These are phyloP conservation scores for Bellardia pandia DNA, from an alignment of 2,888 invertebrate genomes.

Conservation along the genomic window DNA sequence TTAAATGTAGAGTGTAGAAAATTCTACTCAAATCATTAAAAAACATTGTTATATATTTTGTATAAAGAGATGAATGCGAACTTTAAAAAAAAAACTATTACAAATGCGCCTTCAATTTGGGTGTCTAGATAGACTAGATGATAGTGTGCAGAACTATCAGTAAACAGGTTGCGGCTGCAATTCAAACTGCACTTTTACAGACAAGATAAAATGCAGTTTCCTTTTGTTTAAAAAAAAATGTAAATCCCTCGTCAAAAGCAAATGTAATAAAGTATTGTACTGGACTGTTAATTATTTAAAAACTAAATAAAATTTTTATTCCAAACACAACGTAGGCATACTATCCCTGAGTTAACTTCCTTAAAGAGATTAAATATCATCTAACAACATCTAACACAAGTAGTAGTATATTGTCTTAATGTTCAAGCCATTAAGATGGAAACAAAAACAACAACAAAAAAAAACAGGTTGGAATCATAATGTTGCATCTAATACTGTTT, in stretches of 20 bases:
- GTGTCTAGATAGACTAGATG: too few species aligned
- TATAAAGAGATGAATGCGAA: neutral
- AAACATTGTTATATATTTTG: neutral
- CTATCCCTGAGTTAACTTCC: constrained; percentile 24
- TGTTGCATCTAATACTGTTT: constrained; percentile 26
- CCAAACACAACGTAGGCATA: neutral
- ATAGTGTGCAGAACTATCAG: too few species aligned
- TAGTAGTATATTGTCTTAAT: constrained; percentile 22
- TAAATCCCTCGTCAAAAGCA: too few species aligned
- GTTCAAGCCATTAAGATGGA: constrained; percentile 32
- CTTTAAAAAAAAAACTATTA: neutral
- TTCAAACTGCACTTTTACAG: too few species aligned
- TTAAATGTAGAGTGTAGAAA: neutral
- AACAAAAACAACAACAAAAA: neutral
- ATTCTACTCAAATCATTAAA: neutral
- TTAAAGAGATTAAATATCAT: constrained; percentile 50
- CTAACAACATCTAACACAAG: constrained; percentile 16
- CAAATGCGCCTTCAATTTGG: too few species aligned
- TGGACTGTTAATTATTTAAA: too few species aligned
- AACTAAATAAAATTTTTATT: too few species aligned
- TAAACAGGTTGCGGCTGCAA: too few species aligned
- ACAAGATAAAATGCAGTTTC: too few species aligned
- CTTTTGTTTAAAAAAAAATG: too few species aligned
- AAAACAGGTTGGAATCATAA: constrained; percentile 50
- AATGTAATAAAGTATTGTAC: too few species aligned